Base-by-base conservation (phyloP, 2,113 vertebrate genomes). In the Apus apus region DNA sequence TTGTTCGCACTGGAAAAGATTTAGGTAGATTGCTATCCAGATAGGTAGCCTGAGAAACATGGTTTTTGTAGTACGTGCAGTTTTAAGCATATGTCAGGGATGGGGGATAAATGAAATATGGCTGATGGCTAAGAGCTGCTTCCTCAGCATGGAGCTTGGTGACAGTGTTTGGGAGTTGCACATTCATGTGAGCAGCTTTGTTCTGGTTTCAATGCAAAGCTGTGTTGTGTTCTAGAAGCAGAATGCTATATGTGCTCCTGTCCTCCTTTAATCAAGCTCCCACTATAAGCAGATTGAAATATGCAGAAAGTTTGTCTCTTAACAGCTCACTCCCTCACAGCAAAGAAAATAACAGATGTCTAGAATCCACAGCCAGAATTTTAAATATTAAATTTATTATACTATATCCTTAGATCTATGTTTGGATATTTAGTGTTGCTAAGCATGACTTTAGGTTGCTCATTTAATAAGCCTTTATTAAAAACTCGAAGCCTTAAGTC, bases 271-370 rank as follows among this genome's bases (percentile, higher is more conserved):
- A 61, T 72, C 84, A 46, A 94, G 36, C 27, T 91, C 30, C 27
- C 79, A 46, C 66, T 25, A 29, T 17, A 93, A 82, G 5, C 54
- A 91, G 81, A 58, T 92, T 85, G 87, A 89, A 93, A 93, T 88
- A 78, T 20, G 26, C 50, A 46, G 85, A 86, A 82, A 77, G 34
- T 90, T 95, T 88, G 43, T 80, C 60, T 80, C 48, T 90, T 88
- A 95, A 84, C 65, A 92, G 57, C 61, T 92, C 48, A 57, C 64
- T 90, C 82, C 84, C 76, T 90, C 79, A 87, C 54, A 75, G 76
- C n/a, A 84, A 88, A 90, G 61, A 93, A 96, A 94, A 93, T 93
- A 94, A 90, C 85, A 88, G 93, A 96, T 90, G 90, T 67, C 68
- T 81, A 48, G 72, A 93, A 93, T 78, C 48, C 70, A 68, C 30